Percentiles rank a stretch among this genome's conserved stretches.
phyloP scores from a whole-genome alignment of 2,797 vertebrate species.

The Meda fulgida region DNA sequence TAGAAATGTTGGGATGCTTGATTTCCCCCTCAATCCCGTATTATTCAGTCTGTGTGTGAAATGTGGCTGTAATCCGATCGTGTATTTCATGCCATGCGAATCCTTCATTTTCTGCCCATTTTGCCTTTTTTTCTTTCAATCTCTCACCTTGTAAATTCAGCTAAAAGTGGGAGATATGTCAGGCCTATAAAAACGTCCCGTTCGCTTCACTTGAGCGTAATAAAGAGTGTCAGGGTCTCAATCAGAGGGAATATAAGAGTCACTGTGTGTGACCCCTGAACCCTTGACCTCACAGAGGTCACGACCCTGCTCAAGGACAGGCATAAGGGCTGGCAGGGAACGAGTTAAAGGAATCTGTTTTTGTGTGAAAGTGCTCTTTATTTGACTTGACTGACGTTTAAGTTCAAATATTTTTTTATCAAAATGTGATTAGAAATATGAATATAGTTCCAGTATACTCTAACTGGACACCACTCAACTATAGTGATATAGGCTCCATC shows the following conservation, averaged over 20 bases:
- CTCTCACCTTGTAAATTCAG: conserved; percentile 32
- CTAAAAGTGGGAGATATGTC: conserved; percentile 36
- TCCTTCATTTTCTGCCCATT: conserved; percentile 68
- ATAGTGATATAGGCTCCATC: too few species aligned
- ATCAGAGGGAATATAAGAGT: neutral
- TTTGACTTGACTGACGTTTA: too few species aligned
- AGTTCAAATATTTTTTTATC: too few species aligned
- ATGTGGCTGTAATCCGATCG: too few species aligned
- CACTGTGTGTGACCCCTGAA: neutral
- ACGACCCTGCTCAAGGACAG: conserved; percentile 16
- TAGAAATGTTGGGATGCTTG: conserved; percentile 79
- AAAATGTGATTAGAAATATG: too few species aligned
- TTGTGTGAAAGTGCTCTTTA: too few species aligned
- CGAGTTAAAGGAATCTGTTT: neutral
- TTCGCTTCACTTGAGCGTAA: neutral
- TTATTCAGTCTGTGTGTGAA: too few species aligned
- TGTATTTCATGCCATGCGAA: conserved; percentile 54
- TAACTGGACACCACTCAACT: too few species aligned
- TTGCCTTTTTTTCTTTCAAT: neutral
- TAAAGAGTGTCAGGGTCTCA: conserved; percentile 12
- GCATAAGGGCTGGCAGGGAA: neutral
- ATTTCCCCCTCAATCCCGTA: conserved; percentile 9
- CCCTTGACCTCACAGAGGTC: conserved; percentile 64
- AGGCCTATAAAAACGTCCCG: conserved; percentile 33
- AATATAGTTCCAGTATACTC: too few species aligned